Percentiles rank a stretch among this genome's conserved stretches.
Evolutionary conservation across 2,888 invertebrate genomes (phyloP).

Genomic region (Drosophila paracracens): DNA sequence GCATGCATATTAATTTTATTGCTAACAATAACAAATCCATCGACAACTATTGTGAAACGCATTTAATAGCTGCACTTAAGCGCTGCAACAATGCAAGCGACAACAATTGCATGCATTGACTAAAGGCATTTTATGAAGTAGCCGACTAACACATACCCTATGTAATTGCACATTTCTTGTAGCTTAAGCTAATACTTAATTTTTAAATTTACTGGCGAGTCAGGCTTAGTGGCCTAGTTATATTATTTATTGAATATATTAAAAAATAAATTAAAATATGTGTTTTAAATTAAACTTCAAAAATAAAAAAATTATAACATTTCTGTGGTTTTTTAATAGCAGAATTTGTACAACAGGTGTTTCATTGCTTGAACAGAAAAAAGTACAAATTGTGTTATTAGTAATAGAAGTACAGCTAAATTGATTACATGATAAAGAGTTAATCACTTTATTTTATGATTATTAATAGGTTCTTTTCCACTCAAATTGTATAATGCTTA

Average conservation of each 20-base stretch:
- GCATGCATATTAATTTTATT: slow-evolving; percentile 77
- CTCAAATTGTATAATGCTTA: not conserved
- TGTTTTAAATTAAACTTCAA: not conserved
- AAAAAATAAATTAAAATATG: not conserved
- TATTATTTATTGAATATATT: not conserved
- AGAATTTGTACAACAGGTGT: not conserved
- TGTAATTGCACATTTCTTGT: not conserved
- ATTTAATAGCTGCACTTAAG: slow-evolving; percentile 71
- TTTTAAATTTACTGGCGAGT: not conserved
- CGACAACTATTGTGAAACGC: slow-evolving; percentile 72
- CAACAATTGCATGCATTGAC: slow-evolving; percentile 23
- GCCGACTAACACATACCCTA: slow-evolving; percentile 7
- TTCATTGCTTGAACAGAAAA: not conserved
- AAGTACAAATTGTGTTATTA: not conserved
- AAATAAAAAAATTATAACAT: not conserved
- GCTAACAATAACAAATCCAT: slow-evolving; percentile 78
- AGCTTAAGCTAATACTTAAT: not conserved
- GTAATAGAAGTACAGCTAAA: not conserved
- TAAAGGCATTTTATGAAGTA: not conserved
- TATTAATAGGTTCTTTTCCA: not conserved
- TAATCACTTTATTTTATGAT: not conserved
- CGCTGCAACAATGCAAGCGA: slow-evolving; percentile 46
- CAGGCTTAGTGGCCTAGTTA: not conserved
- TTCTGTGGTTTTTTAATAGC: not conserved
- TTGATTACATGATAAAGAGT: not conserved